phyloP scores from a whole-genome alignment of 1,140 invertebrate genomes.

The Dinothrombium tinctorium region DNA sequence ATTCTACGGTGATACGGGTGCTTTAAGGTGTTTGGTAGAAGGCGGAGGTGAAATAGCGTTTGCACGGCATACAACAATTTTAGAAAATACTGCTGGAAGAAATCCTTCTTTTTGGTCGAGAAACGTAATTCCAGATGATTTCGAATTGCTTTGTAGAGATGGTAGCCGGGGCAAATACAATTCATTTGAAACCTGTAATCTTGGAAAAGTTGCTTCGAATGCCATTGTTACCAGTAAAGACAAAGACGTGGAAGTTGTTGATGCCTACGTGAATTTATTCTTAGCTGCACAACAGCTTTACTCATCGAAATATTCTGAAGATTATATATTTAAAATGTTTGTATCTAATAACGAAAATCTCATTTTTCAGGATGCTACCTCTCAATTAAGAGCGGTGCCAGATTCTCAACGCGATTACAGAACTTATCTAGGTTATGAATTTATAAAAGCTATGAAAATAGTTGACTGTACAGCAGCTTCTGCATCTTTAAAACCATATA shows the following conservation, averaged over 20 bases:
- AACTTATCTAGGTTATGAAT: constrained; percentile 42
- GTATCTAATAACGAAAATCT: constrained; percentile 53
- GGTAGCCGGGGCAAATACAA: constrained; percentile 31
- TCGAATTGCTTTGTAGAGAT: constrained; percentile 77
- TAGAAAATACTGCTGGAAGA: constrained; percentile 70
- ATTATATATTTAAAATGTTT: constrained; percentile 68
- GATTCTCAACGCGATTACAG: constrained; percentile 35
- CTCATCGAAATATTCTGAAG: constrained; percentile 52
- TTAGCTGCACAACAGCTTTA: constrained; percentile 74
- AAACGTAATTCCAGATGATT: constrained; percentile 69
- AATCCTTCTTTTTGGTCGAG: constrained; percentile 65
- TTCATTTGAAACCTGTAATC: constrained; percentile 36
- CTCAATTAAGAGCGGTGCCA: constrained; percentile 41
- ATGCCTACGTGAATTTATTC: constrained; percentile 61
- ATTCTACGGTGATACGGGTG: constrained; percentile 68
- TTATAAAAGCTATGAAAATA: constrained; percentile 43
- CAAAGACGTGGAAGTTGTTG: constrained; percentile 46
- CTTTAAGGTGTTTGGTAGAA: constrained; percentile 76
- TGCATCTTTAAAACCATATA: no score
- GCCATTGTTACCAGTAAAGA: constrained; percentile 65
- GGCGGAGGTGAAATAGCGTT: constrained; percentile 85
- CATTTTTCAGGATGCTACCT: constrained; percentile 75
- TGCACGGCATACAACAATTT: constrained; percentile 62
- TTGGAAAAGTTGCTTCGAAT: constrained; percentile 72
- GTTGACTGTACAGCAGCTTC: constrained; percentile 34